Conservation (phyloP, 2,888 invertebrate species). For the Tiliacea citrago region DNA sequence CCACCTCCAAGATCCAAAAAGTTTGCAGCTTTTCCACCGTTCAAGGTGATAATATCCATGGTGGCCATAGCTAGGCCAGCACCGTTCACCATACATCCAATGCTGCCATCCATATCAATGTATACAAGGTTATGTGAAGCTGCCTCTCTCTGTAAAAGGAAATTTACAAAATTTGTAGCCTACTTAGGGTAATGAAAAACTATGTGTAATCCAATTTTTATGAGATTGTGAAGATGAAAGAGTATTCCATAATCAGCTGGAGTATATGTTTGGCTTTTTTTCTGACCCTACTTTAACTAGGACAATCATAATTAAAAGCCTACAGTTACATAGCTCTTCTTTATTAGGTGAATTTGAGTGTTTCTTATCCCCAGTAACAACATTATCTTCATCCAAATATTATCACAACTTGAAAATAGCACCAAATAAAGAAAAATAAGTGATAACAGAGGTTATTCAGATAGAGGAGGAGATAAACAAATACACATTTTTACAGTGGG, state of each 20-base stretch:
- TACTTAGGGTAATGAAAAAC: background rate
- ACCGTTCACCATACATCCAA: constrained; percentile 99
- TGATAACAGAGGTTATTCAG: constrained; percentile 57
- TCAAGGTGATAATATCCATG: constrained; percentile 99
- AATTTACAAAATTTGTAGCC: background rate
- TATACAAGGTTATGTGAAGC: constrained; percentile 97
- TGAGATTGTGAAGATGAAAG: background rate
- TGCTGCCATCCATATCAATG: constrained; percentile 99
- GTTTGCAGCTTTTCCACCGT: constrained; percentile 99
- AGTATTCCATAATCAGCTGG: background rate
- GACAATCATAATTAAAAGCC: background rate
- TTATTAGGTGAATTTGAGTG: background rate
- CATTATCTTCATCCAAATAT: constrained; percentile 25
- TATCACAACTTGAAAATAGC: constrained; percentile 37
- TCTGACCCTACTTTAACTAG: background rate
- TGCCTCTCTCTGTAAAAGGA: constrained; percentile 93
- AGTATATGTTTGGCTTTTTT: background rate
- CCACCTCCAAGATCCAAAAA: constrained; percentile 99
- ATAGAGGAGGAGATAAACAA: constrained; percentile 49
- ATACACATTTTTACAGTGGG: constrained; percentile 43
- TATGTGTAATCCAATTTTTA: background rate
- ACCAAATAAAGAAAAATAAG: constrained; percentile 35
- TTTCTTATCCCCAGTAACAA: background rate
- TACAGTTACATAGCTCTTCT: background rate
- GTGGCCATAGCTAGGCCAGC: constrained; percentile 99